Base-by-base conservation (phyloP, 2,113 vertebrate genomes). In the Peromyscus maniculatus region DNA sequence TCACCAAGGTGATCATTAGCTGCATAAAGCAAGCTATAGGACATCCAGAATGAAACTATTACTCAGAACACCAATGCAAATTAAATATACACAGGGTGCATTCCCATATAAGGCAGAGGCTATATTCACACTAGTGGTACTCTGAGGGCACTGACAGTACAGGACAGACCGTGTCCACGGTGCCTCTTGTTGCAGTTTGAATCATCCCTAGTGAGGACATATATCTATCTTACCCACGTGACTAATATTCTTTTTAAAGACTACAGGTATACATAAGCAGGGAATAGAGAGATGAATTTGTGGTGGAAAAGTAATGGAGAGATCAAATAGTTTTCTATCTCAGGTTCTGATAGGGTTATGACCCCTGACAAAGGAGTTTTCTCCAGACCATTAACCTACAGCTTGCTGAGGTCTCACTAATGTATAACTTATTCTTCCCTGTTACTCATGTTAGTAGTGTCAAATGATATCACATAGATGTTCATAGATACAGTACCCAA, bases 61-160 rank as follows among this genome's bases (percentile, higher is more conserved):
- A 89, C 31, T 90, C n/a, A 92, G 55, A 93, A 69, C 46, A 83
- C 49, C 59, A 78, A 49, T 33, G 62, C n/a, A 93, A 87, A 59
- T n/a, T 84, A 96, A 87, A 84, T 28, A 66, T 11, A 52, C 10
- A 78, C 46, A 69, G 55, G 43, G 36, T 33, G 0, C 43, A 9
- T 36, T 93, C 74, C 59, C 92, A 52, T 49, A 13, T 71, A 28
- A 71, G 28, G 72, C 36, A 69, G 66, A 84, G 2, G 12, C 15
- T 7, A 55, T 52, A 55, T 12, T 12, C 26, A 72, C 19, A 39
- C 52, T 59, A 55, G 75, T 49, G 7, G 52, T 79, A 84, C 26
- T 84, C 12, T 62, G 55, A 90, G 52, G 7, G 21, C 78, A 72
- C 69, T 31, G 84, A 84, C 11, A 80, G n/a, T n/a, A 49, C 17